These are phyloP conservation scores for Luscinia luscinia DNA, from an alignment of 2,797 vertebrate species.

Conservation along the genomic window DNA sequence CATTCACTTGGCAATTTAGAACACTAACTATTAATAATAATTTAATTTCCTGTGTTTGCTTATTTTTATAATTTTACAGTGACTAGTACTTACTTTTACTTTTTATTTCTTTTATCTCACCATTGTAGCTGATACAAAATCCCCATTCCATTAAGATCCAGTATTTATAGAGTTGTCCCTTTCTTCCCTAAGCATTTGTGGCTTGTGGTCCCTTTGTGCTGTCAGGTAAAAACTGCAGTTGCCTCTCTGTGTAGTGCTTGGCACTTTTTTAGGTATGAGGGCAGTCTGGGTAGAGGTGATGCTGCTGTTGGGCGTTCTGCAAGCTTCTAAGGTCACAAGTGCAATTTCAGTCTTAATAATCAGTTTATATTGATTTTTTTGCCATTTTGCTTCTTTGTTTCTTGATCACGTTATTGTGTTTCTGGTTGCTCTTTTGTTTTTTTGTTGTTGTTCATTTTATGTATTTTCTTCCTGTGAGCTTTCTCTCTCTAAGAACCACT, in stretches of 20 bases:
- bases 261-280: not conserved
- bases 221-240: not conserved
- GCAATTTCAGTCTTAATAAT: not conserved
- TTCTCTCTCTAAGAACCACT: not conserved
- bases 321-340: not conserved
- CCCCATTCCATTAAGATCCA: not conserved
- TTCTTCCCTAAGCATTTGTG: not conserved
- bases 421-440: not conserved
- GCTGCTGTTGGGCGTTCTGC: not conserved
- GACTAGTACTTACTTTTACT: not conserved
- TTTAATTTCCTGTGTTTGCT: not conserved
- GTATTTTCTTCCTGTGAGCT: not conserved
- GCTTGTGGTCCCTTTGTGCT: not conserved
- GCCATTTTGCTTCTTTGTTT: not conserved
- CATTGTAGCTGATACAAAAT: not conserved
- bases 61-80: not conserved
- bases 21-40: not conserved
- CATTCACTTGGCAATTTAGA: not conserved
- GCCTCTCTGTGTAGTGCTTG: not conserved
- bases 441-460: not conserved
- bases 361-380: not conserved
- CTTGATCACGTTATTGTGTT: not conserved
- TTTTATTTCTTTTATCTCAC: not conserved
- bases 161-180: not conserved
- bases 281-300: not conserved